Percentiles rank a stretch among this genome's conserved stretches.
Evolutionary conservation across 2,888 invertebrate genomes (phyloP).

Genomic region (Xestoiulus laeticollis): DNA sequence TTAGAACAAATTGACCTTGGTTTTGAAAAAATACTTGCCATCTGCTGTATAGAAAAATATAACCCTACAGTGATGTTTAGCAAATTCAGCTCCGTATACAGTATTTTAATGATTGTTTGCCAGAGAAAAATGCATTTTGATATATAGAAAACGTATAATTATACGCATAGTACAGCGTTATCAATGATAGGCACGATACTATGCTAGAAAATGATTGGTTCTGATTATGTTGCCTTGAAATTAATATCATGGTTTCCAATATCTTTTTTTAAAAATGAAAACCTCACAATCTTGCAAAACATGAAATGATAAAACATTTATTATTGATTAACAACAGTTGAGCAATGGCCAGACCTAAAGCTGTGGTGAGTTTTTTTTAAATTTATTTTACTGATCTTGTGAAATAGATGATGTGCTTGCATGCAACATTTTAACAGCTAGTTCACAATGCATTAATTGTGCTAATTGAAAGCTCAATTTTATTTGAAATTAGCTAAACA

Average conservation of each 20-base stretch:
- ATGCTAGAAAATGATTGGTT: neutral
- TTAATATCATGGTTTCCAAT: neutral
- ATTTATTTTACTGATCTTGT: neutral
- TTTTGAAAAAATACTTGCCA: neutral
- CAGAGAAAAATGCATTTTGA: neutral
- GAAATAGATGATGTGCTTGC: neutral
- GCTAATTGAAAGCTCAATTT: no score
- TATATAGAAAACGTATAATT: neutral
- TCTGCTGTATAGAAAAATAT: neutral
- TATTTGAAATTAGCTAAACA: no score
- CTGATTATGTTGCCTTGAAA: neutral
- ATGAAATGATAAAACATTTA: neutral
- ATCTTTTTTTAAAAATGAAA: neutral
- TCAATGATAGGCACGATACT: neutral
- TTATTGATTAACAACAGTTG: neutral
- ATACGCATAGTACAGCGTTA: neutral
- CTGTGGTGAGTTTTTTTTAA: constrained; percentile 46
- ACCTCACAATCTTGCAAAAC: neutral
- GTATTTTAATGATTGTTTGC: neutral
- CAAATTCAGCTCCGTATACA: neutral
- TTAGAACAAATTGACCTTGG: neutral
- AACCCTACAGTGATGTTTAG: neutral
- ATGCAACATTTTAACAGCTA: neutral
- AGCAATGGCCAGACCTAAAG: constrained; percentile 50
- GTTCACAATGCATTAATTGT: no score